Conservation (phyloP, 2,888 invertebrate genomes). For the Embidobia sp. region DNA sequence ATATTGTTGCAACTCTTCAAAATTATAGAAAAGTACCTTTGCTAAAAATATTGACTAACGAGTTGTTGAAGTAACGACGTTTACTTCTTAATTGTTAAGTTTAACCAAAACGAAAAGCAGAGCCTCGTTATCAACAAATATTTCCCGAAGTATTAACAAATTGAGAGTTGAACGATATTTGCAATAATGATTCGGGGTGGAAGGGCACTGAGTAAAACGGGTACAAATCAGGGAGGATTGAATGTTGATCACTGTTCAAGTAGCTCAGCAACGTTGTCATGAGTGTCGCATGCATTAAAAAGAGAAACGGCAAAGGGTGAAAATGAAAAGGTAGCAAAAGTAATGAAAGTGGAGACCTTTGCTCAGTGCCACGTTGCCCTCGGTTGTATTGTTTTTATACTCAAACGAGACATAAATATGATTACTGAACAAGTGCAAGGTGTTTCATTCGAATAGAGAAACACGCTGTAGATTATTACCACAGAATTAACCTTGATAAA, state of each 20-base stretch:
- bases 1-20: slow-evolving; percentile 14
- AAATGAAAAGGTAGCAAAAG: background rate
- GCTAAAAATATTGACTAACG: too few relatives aligned
- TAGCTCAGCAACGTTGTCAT: too few relatives aligned
- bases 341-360: background rate
- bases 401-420: too few relatives aligned
- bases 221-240: background rate
- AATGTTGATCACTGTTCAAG: background rate
- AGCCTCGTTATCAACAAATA: slow-evolving; percentile 2
- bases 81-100: too few relatives aligned
- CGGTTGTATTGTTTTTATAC: slow-evolving; percentile 30
- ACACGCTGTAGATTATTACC: slow-evolving; percentile 16
- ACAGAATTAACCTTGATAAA: slow-evolving; percentile 17
- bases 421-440: slow-evolving; percentile 25
- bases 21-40: too few relatives aligned
- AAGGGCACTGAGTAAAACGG: slow-evolving; percentile 9
- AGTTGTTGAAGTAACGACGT: too few relatives aligned
- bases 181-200: slow-evolving; percentile 7
- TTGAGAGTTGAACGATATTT: slow-evolving; percentile 9
- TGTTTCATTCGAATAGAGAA: slow-evolving; percentile 27
- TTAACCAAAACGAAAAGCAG: too few relatives aligned
- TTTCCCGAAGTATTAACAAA: slow-evolving; percentile 9
- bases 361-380: slow-evolving; percentile 4
- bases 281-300: background rate
- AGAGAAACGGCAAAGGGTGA: background rate